phyloP scores from a whole-genome alignment of 2,888 invertebrate genomes.

The Heliconius cydno region DNA sequence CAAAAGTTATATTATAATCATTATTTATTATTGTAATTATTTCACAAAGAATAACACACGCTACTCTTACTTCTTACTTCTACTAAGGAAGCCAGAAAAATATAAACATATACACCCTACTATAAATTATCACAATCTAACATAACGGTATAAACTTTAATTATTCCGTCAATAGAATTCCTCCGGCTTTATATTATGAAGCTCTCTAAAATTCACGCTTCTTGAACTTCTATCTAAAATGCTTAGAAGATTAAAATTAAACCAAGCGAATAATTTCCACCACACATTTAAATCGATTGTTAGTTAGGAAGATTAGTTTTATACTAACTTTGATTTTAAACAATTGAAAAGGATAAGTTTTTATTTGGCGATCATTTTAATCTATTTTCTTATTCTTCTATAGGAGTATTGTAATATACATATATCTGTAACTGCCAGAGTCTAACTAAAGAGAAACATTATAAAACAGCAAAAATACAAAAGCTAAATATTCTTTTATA shows the following conservation, averaged over 20 bases:
- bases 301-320: background rate
- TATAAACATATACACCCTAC: background rate
- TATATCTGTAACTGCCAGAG: no score
- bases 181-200: background rate
- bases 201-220: conserved; percentile 14
- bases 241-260: conserved; percentile 35
- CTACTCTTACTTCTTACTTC: no score
- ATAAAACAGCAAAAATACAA: no score
- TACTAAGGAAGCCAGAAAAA: no score
- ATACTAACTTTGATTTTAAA: background rate
- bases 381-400: no score
- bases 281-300: conserved; percentile 17
- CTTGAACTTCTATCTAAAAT: conserved; percentile 31
- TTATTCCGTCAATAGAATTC: conserved; percentile 8
- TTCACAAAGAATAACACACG: no score
- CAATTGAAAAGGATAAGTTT: background rate
- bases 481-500: no score
- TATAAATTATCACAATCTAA: background rate
- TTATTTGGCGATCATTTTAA: no score
- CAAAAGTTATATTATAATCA: no score
- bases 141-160: background rate
- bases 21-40: no score
- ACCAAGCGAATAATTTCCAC: conserved; percentile 36
- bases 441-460: no score
- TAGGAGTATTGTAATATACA: no score